Conservation (phyloP, 2,888 invertebrate species). For the Slavum lentiscoides region DNA sequence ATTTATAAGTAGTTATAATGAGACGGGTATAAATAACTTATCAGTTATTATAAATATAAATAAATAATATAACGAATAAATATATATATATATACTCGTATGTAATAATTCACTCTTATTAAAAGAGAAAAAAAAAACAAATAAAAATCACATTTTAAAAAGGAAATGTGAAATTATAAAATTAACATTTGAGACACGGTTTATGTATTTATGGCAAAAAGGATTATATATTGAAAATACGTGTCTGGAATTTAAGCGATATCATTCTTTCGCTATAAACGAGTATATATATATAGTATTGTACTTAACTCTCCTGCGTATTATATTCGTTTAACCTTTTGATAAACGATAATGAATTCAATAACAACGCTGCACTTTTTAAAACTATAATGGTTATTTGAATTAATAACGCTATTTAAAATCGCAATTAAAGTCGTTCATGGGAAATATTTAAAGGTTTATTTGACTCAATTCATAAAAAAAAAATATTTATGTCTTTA, state of each 20-base stretch:
- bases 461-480: too few species aligned
- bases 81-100: too few species aligned
- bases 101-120: too few species aligned
- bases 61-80: too few species aligned
- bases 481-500: not conserved
- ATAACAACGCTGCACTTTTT: not conserved
- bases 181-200: not conserved
- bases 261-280: not conserved
- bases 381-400: not conserved
- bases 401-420: too few species aligned
- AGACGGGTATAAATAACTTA: too few species aligned
- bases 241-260: constrained; percentile 23
- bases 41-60: too few species aligned
- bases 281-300: not conserved
- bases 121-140: not conserved
- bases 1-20: too few species aligned
- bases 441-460: too few species aligned
- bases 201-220: not conserved
- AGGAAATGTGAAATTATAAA: not conserved
- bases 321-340: not conserved
- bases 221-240: constrained; percentile 6
- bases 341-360: not conserved
- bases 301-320: not conserved
- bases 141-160: too few species aligned
- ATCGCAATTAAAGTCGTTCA: too few species aligned